Evolutionary conservation across 1,140 invertebrate species (phyloP).

Genomic region (Conus ventricosus): DNA sequence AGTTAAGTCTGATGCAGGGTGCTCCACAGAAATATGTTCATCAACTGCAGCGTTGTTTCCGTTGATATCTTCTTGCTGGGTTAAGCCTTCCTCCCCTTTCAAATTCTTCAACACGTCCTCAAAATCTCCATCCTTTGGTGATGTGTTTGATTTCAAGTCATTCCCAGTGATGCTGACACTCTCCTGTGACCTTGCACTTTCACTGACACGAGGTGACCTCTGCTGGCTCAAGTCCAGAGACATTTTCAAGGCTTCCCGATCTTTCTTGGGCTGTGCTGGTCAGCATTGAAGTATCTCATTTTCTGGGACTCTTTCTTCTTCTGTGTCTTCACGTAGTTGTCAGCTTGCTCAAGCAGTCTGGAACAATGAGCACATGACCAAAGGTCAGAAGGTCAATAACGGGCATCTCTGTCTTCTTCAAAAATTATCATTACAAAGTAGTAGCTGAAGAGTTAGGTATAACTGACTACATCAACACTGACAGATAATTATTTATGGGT

Average conservation of each 20-base stretch:
- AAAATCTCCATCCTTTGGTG: not conserved
- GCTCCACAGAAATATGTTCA: too few relatives aligned
- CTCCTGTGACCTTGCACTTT: not conserved
- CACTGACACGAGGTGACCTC: not conserved
- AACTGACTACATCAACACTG: too few relatives aligned
- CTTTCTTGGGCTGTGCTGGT: not conserved
- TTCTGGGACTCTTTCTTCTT: conserved; percentile 14
- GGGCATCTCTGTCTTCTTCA: too few relatives aligned
- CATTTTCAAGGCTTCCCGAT: not conserved
- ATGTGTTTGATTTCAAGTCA: not conserved
- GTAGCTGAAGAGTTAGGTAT: too few relatives aligned
- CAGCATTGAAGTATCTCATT: conserved; percentile 14
- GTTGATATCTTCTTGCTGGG: not conserved
- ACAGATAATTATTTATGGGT: too few relatives aligned
- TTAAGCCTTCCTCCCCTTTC: not conserved
- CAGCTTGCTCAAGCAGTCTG: conserved; percentile 13
- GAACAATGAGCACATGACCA: not conserved
- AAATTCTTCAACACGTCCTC: not conserved
- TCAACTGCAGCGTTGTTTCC: too few relatives aligned
- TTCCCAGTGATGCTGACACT: not conserved
- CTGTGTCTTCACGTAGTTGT: conserved; percentile 17
- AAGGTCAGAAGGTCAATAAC: too few relatives aligned
- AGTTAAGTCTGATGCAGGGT: not conserved
- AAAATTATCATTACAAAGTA: too few relatives aligned
- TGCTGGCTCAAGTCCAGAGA: not conserved